phyloP scores from a whole-genome alignment of 2,888 invertebrate genomes.

The Phalera bucephala region DNA sequence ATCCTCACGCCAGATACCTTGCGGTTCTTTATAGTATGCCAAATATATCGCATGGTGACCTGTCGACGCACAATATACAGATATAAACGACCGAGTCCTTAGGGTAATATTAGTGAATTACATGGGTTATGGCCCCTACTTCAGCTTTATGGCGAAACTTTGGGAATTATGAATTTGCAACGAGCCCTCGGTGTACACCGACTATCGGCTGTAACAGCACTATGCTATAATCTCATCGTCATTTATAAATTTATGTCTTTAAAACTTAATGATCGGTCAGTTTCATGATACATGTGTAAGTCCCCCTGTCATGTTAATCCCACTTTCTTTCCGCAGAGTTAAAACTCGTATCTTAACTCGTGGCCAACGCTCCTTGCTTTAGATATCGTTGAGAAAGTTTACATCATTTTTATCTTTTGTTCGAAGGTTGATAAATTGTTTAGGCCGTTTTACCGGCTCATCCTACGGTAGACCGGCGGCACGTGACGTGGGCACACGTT shows the following conservation, averaged over 20 bases:
- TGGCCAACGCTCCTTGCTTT: neutral
- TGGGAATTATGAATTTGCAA: conserved; percentile 18
- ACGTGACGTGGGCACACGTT: neutral
- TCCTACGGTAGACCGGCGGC: neutral
- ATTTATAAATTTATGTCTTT: no score
- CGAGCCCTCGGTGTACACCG: conserved; percentile 9
- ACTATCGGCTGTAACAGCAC: conserved; percentile 7
- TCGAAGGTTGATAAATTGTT: neutral
- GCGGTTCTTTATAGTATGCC: neutral
- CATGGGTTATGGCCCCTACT: conserved; percentile 12
- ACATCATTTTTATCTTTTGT: neutral
- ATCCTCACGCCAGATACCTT: no score
- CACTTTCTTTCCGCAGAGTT: no score
- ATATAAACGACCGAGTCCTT: conserved; percentile 12
- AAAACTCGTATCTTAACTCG: no score
- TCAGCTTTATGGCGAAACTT: conserved; percentile 10
- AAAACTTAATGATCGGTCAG: no score
- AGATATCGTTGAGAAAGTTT: neutral
- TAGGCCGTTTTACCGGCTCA: neutral
- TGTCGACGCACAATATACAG: conserved; percentile 6
- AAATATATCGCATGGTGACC: conserved; percentile 6
- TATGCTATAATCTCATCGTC: no score
- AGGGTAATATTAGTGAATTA: conserved; percentile 10
- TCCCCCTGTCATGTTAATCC: no score
- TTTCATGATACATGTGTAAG: no score